Base-by-base conservation (phyloP, 1,140 invertebrate species). In the Musca vetustissima region DNA sequence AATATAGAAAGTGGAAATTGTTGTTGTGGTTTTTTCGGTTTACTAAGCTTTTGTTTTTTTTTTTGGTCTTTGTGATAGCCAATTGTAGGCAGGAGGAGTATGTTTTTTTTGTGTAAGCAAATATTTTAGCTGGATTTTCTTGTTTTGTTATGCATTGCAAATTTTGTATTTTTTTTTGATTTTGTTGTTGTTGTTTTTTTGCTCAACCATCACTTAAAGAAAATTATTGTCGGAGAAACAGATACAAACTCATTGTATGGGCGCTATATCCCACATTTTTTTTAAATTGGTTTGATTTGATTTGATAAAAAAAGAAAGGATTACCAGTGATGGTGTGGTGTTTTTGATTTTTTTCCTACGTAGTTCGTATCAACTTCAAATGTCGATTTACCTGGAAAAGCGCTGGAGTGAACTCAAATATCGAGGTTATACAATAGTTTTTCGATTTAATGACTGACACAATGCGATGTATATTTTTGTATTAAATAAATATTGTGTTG, bases 231-330 rank as follows among this genome's bases (percentile, higher is more conserved):
- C 21, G 28, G 17, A n/a, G 36, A 21, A 43, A 32, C 57, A 61
- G 49, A 61, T 61, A 61, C 57, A 61, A 61, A 61, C 57, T 61
- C 57, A 61, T 61, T 17, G 57, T 15, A 61, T 32, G 36, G 22
- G 57, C 57, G 36, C 17, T 36, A 43, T 7, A 43, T 43, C 36
- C 36, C 36, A 43, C 36, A 43, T 43, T 43, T 43, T 43, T 6
- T 43, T 43, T 8, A 28, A 13, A 8, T 43, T 43, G 11, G 6
- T 48, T n/a, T 57, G 52, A 21, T 17, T 47, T 22, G n/a, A n/a
- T n/a, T n/a, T n/a, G n/a, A n/a, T 28, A 17, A 47, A 53, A 50
- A 43, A 11, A 43, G 28, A n/a, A n/a, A n/a, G n/a, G n/a, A n/a
- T 28, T 28, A 28, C 28, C 47, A 15, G 36, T 43, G 36, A 43